Base-by-base conservation (phyloP, 1,140 invertebrate genomes). In the Drosophila nikananu region DNA sequence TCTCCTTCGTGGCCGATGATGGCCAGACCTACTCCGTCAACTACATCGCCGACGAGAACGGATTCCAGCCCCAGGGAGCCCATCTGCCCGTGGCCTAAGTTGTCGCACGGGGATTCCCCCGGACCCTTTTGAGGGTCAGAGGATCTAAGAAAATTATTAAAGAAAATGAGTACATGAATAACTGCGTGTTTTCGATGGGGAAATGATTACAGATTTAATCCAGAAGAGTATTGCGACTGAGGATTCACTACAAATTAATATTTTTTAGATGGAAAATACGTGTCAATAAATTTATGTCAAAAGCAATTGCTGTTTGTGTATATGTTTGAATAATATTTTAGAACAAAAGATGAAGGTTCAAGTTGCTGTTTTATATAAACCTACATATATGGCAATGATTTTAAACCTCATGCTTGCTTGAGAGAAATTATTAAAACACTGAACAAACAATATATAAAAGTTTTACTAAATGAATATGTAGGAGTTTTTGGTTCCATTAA, bases 1-100 rank as follows among this genome's bases (percentile, higher is more conserved):
- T 84, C 94, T 83, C 81, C 5, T 96, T 93, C 91, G 77, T 94
- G n/a, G 95, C 78, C n/a, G 92, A 94, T 25, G 96, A 97, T 77
- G 96, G 96, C 32, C 89, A 94, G 41, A 93, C 94, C 15, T 95
- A 96, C 84, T 91, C 93, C 46, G 94, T 97, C 48, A 94, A 93
- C 13, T 97, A 96, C 92, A 93, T 95, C 44, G 96, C 96, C 44
- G 97, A 97, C 91, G 96, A 97, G 93, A 96, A 96, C 89, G 96
- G 96, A 59, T 97, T 95, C 94, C 95, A 95, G 82, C 95, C 96
- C 49, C 94, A 95, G 90, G 96, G 96, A 17, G 95, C 94, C 12
- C 95, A 96, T 93, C 91, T 96, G 62, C 95, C 95, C 62, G 82
- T 83, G 12, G 77, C 58, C n/a, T 91, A 83, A 86, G 42, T 46